Base-by-base conservation (phyloP, 2,797 vertebrate genomes). In the Pipistrellus kuhlii region DNA sequence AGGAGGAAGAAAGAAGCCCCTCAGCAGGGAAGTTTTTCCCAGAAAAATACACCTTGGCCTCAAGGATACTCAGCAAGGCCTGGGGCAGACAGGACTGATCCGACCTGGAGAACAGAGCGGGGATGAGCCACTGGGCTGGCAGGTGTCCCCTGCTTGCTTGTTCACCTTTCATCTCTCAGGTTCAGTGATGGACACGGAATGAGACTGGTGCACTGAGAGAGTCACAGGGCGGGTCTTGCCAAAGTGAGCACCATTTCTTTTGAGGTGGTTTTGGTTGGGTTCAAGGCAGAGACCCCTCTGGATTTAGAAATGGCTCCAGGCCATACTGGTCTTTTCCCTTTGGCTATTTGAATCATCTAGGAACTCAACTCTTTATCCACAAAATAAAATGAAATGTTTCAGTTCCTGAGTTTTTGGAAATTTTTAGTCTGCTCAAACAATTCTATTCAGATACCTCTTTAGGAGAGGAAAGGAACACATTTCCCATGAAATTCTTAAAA, bases 401-500 rank as follows among this genome's bases (percentile, higher is more conserved):
- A 41, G 18, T 76, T 59, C 1, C 9, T 12, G 30, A 78, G 32
- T 32, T 85, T 87, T 35, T 77, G 59, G 82, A 88, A 89, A 93
- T 27, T 66, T 85, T 87, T 80, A 82, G 59, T 85, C 72, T 76
- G 38, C 46, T 69, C 44, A 88, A 81, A 77, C 15, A 35, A 82
- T 89, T 87, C 51, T 93, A 71, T 55, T 78, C 44, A 32, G 12
- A 48, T 84, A 44, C 27, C 2, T 86, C 32, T 55, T 87, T 55
- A 59, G 20, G 51, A 35, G 41, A 94, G 62, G 12, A 92, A 72
- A 82, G 25, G 71, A 93, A 87, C 44, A 83, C 25, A 88, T 88
- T 94, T 96, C 48, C 32, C 87, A 38, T 75, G 1, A 64, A 95
- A 73, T 15, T 83, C 69, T 80, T 1, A 87, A 90, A 95, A 94